Evolutionary conservation across 2,113 vertebrate species (phyloP), one percentile per base, ranked within the genome.

Genomic region (Notarius quadriscutis): DNA sequence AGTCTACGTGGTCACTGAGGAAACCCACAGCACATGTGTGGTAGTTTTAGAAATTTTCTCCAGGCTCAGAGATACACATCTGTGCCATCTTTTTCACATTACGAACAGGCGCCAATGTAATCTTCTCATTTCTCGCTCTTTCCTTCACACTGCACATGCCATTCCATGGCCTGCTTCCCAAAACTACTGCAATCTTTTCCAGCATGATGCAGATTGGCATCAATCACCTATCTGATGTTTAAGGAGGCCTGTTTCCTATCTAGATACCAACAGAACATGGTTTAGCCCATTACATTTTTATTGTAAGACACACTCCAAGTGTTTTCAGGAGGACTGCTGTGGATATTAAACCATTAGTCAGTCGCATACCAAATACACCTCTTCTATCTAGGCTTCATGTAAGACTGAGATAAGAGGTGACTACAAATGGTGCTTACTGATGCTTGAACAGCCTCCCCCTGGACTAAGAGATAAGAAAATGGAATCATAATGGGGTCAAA

Each of bases 401-500:
- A 34, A 85, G 69, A 84, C 81, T 83, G n/a, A 84, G 89, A 90
- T 90, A 88, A 90, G 89, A 75, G 58, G 17, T 65, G 25, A 69
- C 87, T 57, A 74, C 80, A 90, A 85, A 83, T 41, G 74, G 71
- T 80, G 81, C 87, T 67, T 69, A 84, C 62, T 78, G 87, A 48
- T 34, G 87, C 81, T 63, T 83, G 69, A 85, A 82, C 34, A 41
- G 74, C 63, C 77, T 88, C 80, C 84, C 85, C 27, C 81, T 88
- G 84, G 84, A 90, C 86, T 34, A 27, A 60, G 48, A 84, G 89
- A 90, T 90, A 90, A 90, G 83, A 18, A 18, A 65, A 87, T 63
- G 60, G 63, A 80, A 83, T 58, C 82, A 86, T 90, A 86, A 84
- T 86, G 62, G 82, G 87, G 87, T 83, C 89, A 88, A 88, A 74